phyloP scores from a whole-genome alignment of 2,888 invertebrate species.

The Quadroppia sp. region DNA sequence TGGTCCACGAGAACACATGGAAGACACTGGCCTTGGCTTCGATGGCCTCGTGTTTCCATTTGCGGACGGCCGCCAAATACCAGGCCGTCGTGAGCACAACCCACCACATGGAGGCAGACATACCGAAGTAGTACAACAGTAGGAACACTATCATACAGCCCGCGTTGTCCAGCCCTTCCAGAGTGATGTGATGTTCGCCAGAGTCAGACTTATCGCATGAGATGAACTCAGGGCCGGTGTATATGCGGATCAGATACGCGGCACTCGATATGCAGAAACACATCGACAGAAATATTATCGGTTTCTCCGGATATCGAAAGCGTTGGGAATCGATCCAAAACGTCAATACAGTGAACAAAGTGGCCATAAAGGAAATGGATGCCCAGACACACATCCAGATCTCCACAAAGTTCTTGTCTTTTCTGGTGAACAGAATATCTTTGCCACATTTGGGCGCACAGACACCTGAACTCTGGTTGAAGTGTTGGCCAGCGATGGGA shows the following conservation, averaged over 20 bases:
- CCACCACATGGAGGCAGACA: slow-evolving; percentile 70
- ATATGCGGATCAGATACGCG: slow-evolving; percentile 54
- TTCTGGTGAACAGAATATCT: slow-evolving; percentile 64
- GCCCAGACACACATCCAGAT: slow-evolving; percentile 73
- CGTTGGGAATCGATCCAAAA: slow-evolving; percentile 54
- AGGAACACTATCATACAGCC: slow-evolving; percentile 69
- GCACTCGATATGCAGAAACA: slow-evolving; percentile 54
- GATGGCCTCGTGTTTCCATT: slow-evolving; percentile 55
- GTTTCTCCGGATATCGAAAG: slow-evolving; percentile 55
- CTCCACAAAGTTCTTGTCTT: slow-evolving; percentile 66
- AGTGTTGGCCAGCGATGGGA: slow-evolving; percentile 13
- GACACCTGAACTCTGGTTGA: slow-evolving; percentile 46
- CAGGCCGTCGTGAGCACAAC: slow-evolving; percentile 55
- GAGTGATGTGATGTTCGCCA: slow-evolving; percentile 52
- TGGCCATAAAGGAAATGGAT: slow-evolving; percentile 64
- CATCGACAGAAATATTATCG: slow-evolving; percentile 55
- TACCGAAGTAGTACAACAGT: slow-evolving; percentile 69
- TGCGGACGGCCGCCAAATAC: slow-evolving; percentile 53
- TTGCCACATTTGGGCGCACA: slow-evolving; percentile 60
- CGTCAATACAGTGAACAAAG: slow-evolving; percentile 53
- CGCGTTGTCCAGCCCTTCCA: slow-evolving; percentile 57
- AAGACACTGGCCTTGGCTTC: slow-evolving; percentile 54
- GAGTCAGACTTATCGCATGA: slow-evolving; percentile 57
- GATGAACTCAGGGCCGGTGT: slow-evolving; percentile 51
- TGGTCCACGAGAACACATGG: slow-evolving; percentile 55